Base-by-base conservation (phyloP, 2,113 vertebrate species). In the Pycnonotus jocosus region DNA sequence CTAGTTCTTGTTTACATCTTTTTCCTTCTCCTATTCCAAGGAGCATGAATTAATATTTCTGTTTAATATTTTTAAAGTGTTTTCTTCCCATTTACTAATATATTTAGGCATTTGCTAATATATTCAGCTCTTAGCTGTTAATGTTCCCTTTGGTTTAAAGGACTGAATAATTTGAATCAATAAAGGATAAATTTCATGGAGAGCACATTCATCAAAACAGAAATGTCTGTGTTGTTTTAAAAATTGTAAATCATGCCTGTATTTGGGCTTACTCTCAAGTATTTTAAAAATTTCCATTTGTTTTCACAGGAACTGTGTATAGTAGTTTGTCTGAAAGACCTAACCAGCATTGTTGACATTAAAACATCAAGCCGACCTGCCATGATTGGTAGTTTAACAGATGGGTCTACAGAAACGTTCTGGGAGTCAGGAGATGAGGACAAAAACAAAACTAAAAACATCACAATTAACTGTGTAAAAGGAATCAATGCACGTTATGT, bases 361-460 rank as follows among this genome's bases (percentile, higher is more conserved):
- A 99, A 99, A 97, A 99, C 99, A 12, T 99, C 99, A 35, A 99
- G 99, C 94, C 98, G 99, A 58, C 99, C 99, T 70, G 99, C 99
- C 79, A 99, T 99, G 99, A 99, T 99, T 27, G 99, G 99, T 95
- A 99, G 99, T 96, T 98, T 99, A 85, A 99, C 99, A 38, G 99
- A 99, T 81, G 98, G 99, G 33, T 99, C 99, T 80, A 99, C 99
- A 10, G 99, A 99, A 98, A 99, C 99, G 0, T 99, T 99, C 96
- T 99, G 99, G 99, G 99, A 99, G 81, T 99, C 99, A 48, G 99
- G 99, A 95, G 99, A 99, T 90, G 99, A 99, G 96, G 99, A 99
- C 96, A 99, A 99, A 97, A 99, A 99, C 97, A 99, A 99, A 98
- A 99, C 99, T 35, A 99, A 99, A 97, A 99, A 98, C 94, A 99